phyloP scores from a whole-genome alignment of 2,797 vertebrate species.

The Sorex maritimensis region DNA sequence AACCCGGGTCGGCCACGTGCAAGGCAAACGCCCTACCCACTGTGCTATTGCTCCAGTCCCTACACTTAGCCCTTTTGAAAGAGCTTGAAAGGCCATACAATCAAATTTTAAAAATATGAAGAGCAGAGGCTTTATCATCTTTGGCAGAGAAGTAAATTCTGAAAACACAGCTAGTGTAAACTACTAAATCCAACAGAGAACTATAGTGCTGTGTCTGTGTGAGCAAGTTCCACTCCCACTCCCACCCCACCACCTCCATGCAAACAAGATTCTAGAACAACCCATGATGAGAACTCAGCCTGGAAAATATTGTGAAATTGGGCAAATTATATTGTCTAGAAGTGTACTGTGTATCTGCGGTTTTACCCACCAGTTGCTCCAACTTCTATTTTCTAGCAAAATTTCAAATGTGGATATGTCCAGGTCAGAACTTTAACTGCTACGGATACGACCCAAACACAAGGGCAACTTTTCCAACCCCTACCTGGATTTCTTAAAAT shows the following conservation, averaged over 20 bases:
- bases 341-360: background rate
- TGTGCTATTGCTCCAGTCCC: too few relatives aligned
- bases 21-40: too few relatives aligned
- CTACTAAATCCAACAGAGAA: conserved; percentile 11
- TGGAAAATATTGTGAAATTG: conserved; percentile 1
- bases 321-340: background rate
- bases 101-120: background rate
- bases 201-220: background rate
- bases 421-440: conserved; percentile 14
- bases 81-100: conserved; percentile 3
- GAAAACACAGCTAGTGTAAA: conserved; percentile 26
- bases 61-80: conserved; percentile 48
- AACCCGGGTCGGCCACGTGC: too few relatives aligned
- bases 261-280: conserved; percentile 59
- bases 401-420: conserved; percentile 18
- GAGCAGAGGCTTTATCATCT: background rate
- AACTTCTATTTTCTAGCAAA: conserved; percentile 39
- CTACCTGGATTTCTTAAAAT: conserved; percentile 31
- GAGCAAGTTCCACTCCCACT: too few relatives aligned
- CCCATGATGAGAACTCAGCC: background rate
- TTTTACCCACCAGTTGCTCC: conserved; percentile 29
- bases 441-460: conserved; percentile 36
- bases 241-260: background rate
- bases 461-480: conserved; percentile 8
- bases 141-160: conserved; percentile 56